These are phyloP conservation scores for Latrodectus geometricus DNA, from an alignment of 1,140 invertebrate genomes.

Conservation along the genomic window DNA sequence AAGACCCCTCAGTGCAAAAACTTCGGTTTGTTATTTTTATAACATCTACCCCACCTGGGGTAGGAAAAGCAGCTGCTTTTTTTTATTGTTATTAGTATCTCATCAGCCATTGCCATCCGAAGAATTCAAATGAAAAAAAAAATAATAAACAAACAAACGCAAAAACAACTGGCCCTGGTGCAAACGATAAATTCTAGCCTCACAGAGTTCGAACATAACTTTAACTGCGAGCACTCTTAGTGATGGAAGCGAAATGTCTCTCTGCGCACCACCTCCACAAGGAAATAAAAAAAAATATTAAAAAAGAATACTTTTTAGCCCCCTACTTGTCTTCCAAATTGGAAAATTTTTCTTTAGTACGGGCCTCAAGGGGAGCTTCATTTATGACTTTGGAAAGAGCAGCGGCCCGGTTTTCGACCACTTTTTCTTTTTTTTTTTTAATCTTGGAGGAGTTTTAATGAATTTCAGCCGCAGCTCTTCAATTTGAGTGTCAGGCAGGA, in stretches of 20 bases:
- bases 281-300: slow-evolving; percentile 1
- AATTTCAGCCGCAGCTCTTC: slow-evolving; percentile 42
- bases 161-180: background rate
- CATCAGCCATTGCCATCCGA: too few species aligned
- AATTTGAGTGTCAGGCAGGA: slow-evolving; percentile 47
- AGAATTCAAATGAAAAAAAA: too few species aligned
- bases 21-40: background rate
- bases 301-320: slow-evolving; percentile 30
- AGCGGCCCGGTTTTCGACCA: too few species aligned
- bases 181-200: background rate
- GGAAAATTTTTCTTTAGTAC: slow-evolving; percentile 31
- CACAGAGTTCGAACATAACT: slow-evolving; percentile 1
- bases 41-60: background rate
- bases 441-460: slow-evolving; percentile 27
- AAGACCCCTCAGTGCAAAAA: background rate
- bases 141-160: background rate
- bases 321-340: slow-evolving; percentile 48
- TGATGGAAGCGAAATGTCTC: slow-evolving; percentile 30
- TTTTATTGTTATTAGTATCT: too few species aligned
- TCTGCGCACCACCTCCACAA: slow-evolving; percentile 29
- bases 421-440: slow-evolving; percentile 1
- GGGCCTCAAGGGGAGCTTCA: background rate
- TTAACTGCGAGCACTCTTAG: background rate
- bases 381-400: slow-evolving; percentile 30
- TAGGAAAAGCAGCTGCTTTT: background rate